Conservation (phyloP, 2,797 vertebrate species). For the Capromys pilorides region DNA sequence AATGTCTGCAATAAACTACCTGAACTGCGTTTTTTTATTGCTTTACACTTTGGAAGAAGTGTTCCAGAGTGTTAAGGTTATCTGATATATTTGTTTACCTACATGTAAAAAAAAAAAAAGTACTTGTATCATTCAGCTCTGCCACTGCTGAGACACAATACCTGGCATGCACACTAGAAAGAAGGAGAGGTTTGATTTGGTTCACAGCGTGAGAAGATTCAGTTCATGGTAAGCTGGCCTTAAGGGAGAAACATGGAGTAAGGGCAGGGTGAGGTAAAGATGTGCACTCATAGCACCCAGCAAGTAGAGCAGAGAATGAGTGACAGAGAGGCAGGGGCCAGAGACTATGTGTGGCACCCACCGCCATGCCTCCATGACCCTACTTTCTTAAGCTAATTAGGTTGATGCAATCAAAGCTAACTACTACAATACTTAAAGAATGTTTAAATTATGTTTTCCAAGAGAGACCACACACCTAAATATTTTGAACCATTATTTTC, state of each 20-base stretch:
- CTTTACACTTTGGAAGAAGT: not conserved
- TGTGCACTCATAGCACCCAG: not conserved
- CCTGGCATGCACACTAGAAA: not conserved
- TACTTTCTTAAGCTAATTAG: not conserved
- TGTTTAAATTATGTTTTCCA: not conserved
- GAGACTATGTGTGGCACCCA: not conserved
- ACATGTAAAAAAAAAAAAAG: not conserved
- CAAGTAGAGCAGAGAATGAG: not conserved
- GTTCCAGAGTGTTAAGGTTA: not conserved
- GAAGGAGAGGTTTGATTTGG: not conserved
- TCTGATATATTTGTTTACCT: not conserved
- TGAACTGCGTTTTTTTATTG: not conserved
- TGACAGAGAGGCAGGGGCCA: not conserved
- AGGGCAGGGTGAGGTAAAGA: not conserved
- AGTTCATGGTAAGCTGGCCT: not conserved
- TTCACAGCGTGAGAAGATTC: not conserved
- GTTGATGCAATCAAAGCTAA: not conserved
- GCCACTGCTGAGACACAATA: not conserved
- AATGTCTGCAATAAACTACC: accelerated
- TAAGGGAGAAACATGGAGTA: not conserved
- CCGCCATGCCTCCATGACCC: not conserved
- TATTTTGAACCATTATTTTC: not conserved
- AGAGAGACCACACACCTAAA: not conserved
- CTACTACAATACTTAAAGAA: not conserved
- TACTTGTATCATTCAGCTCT: not conserved